Base-by-base conservation (phyloP, 1,140 invertebrate species). In the Nylanderia fulva region DNA sequence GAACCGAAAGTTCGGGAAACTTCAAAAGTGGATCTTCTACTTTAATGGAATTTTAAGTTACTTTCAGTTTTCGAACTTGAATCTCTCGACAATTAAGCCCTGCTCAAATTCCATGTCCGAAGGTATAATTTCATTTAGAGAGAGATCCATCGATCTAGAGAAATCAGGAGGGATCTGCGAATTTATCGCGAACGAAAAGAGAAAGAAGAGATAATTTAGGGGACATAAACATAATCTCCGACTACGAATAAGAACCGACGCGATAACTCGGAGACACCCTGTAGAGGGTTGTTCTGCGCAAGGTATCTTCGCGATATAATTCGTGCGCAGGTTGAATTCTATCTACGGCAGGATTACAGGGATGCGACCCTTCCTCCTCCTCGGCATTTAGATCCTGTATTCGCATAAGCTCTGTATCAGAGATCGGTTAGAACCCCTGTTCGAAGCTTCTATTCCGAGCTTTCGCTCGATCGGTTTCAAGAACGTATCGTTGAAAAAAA, bases 401-500 rank as follows among this genome's bases (percentile, higher is more conserved):
- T n/a, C 33, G 48, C 1, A n/a, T n/a, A 33, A 42, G 66, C 39
- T 39, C 39, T 39, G 15, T 54, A 45, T 36, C 58, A 39, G 36
- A 61, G 27, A 58, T 72, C 36, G 66, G 4, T 60, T 27, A 36
- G 45, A 69, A 6, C n/a, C n/a, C 27, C 79, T 63, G 18, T 68
- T 24, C 9, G 52, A n/a, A 63, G 52, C 24, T 80, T 85, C 80
- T 54, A 85, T 79, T 71, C 64, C 39, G 58, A 29, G 27, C 18
- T n/a, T 61, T 13, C 39, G 24, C 8, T 80, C 64, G 24, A 71
- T 63, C 39, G 64, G 68, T 85, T 68, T 85, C 80, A 66, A 89
- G 87, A 36, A 58, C 27, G 36, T 60, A 80, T 80, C 66, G 42
- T 72, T 68, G 48, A 33, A 33, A 83, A 69, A 77, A 89, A 89